These are phyloP conservation scores for Eulimnadia texana DNA, from an alignment of 1,140 invertebrate genomes.

Conservation along the genomic window DNA sequence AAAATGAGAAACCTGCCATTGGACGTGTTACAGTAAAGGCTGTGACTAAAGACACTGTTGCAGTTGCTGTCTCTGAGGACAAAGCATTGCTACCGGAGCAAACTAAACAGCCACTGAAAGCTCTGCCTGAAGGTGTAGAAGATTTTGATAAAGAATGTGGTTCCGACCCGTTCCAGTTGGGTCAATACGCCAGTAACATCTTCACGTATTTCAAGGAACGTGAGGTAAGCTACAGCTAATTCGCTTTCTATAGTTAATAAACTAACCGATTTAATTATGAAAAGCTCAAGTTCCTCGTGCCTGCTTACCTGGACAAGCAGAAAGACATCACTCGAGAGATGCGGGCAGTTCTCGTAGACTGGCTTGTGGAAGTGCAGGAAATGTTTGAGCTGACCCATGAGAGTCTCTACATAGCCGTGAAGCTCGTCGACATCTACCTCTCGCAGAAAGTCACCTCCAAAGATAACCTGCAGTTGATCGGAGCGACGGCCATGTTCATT, in stretches of 20 bases:
- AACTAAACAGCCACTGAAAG: conserved; percentile 5
- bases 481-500: conserved; percentile 79
- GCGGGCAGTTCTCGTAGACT: conserved; percentile 85
- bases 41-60: neutral
- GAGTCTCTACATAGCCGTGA: conserved; percentile 90
- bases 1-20: neutral
- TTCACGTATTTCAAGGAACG: conserved; percentile 80
- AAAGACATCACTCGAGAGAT: conserved; percentile 59
- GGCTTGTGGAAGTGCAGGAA: conserved; percentile 97
- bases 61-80: neutral
- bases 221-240: conserved; percentile 43
- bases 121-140: conserved; percentile 38
- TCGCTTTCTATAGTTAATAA: neutral
- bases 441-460: conserved; percentile 48
- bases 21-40: neutral
- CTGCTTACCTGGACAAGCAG: conserved; percentile 69
- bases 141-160: conserved; percentile 80
- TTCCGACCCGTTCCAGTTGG: conserved; percentile 67
- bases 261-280: no score
- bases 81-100: no score
- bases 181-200: conserved; percentile 84
- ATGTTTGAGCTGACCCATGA: conserved; percentile 97
- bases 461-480: conserved; percentile 72
- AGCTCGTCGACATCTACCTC: conserved; percentile 83
- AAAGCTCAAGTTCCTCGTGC: conserved; percentile 58